A percentile compares a stretch with the other conserved stretches of the same genome.
Evolutionary conservation across 2,113 vertebrate genomes (phyloP).

Genomic region (Archocentrus centrarchus): DNA sequence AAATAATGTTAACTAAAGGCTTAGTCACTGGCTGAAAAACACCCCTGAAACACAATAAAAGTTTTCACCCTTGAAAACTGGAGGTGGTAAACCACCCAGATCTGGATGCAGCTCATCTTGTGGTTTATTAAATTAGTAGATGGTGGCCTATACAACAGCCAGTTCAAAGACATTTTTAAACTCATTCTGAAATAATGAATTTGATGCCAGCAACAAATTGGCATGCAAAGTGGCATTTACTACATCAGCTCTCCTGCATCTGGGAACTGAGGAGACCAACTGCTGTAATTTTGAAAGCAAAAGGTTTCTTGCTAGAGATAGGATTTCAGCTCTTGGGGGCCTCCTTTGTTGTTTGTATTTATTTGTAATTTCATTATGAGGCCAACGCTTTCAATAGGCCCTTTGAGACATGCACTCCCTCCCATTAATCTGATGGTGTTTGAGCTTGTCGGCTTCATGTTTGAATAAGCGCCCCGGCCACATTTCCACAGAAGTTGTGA

Average conservation of each 20-base stretch:
- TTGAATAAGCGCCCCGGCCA: not conserved
- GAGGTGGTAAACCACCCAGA: slow-evolving; percentile 9
- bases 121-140: not conserved
- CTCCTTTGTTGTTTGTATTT: not conserved
- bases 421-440: not conserved
- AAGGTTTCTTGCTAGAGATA: not conserved
- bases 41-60: not conserved
- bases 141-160: not conserved
- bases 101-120: not conserved
- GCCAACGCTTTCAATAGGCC: not conserved
- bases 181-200: not conserved
- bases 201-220: slow-evolving; percentile 1
- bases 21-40: slow-evolving; percentile 12
- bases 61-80: slow-evolving; percentile 2
- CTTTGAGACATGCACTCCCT: not conserved
- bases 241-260: not conserved
- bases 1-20: slow-evolving; percentile 7
- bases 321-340: not conserved
- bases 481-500: not conserved
- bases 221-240: not conserved
- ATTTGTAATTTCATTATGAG: not conserved
- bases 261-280: not conserved
- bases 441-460: not conserved
- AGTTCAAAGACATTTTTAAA: not conserved
- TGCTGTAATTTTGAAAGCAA: not conserved